These are phyloP conservation scores for Mesembrinibis cayennensis DNA, from an alignment of 2,113 vertebrate genomes.

Conservation along the genomic window DNA sequence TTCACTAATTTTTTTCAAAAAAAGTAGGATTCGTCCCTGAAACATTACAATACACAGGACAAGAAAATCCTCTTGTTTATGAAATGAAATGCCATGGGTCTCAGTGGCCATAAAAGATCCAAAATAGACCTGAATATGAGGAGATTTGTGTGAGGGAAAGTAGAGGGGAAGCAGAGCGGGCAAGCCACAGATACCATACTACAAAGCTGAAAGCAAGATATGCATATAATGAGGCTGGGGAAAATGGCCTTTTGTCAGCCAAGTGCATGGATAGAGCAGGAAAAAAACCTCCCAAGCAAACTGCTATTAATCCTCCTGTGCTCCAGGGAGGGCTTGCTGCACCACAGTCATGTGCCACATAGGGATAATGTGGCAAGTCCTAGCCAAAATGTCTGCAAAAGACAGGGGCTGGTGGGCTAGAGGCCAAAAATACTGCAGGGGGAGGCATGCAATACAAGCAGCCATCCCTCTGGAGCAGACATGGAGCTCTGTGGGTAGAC, in stretches of 20 bases:
- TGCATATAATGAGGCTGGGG: not conserved
- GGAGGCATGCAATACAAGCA: not conserved
- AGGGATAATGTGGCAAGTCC: not conserved
- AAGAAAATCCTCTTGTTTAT: not conserved
- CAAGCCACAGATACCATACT: not conserved
- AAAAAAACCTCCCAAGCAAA: not conserved
- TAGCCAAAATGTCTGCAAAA: not conserved
- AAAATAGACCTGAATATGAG: not conserved
- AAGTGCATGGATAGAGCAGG: not conserved
- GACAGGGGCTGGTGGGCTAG: not conserved
- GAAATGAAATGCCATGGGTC: not conserved
- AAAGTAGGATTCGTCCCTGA: not conserved
- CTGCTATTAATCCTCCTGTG: not conserved
- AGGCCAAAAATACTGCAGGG: not conserved
- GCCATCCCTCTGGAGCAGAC: fast-evolving
- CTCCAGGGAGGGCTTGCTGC: not conserved
- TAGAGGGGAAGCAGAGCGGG: not conserved
- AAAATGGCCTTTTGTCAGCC: not conserved
- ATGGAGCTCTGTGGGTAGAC: not conserved
- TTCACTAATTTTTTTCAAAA: not conserved
- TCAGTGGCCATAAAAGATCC: not conserved
- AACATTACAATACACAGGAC: not conserved
- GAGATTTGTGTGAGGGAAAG: not conserved
- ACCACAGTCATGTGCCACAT: not conserved
- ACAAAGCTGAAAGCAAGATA: not conserved